These are phyloP conservation scores for Gopherus flavomarginatus DNA, from an alignment of 2,113 vertebrate species.

Conservation along the genomic window DNA sequence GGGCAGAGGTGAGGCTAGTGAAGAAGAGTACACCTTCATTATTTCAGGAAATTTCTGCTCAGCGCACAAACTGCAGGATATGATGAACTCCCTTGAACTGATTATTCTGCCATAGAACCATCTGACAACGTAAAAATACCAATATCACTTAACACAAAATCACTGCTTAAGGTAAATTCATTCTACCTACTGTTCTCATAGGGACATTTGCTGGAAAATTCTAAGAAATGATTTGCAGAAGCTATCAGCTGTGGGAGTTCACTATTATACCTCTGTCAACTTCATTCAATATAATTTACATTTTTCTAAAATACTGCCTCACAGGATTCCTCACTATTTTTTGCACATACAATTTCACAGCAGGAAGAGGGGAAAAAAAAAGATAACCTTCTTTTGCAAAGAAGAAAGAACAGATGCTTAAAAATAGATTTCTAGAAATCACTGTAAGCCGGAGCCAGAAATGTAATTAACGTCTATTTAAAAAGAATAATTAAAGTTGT, in stretches of 20 bases:
- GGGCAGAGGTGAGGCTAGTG: conserved; percentile 50
- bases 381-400: conserved; percentile 74
- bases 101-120: conserved; percentile 69
- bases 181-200: conserved; percentile 76
- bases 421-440: conserved; percentile 85
- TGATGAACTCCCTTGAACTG: conserved; percentile 70
- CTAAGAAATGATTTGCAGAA: conserved; percentile 79
- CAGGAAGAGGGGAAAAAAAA: conserved; percentile 57
- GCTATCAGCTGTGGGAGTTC: conserved; percentile 79
- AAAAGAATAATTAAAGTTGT: conserved; percentile 90
- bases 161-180: conserved; percentile 78
- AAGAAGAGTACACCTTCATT: conserved; percentile 5
- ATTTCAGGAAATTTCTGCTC: conserved; percentile 52
- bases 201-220: conserved; percentile 81
- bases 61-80: conserved; percentile 55
- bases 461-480: conserved; percentile 90
- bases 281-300: conserved; percentile 84
- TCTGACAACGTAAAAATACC: conserved; percentile 73
- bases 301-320: conserved; percentile 78
- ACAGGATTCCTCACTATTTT: conserved; percentile 81
- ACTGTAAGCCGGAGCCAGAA: conserved; percentile 82
- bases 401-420: conserved; percentile 83
- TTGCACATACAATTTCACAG: conserved; percentile 79
- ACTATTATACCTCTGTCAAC: conserved; percentile 81
- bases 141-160: conserved; percentile 76